These are phyloP conservation scores for Oriolus oriolus DNA, from an alignment of 2,113 vertebrate species.

Conservation along the genomic window DNA sequence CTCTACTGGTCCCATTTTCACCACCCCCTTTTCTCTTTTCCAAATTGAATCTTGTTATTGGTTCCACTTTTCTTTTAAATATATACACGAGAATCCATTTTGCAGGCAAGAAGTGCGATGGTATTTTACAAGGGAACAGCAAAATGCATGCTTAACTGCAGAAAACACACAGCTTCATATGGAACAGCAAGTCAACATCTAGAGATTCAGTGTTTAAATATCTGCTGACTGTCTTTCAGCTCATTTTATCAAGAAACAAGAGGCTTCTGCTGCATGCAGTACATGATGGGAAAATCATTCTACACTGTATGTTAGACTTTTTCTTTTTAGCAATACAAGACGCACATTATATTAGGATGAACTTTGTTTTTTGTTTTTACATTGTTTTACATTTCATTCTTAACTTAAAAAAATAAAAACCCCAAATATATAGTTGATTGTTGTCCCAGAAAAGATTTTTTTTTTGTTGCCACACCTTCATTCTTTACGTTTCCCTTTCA, in stretches of 20 bases:
- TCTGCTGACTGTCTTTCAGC: constrained; percentile 80
- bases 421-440: constrained; percentile 69
- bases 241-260: constrained; percentile 81
- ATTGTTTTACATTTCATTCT: constrained; percentile 77
- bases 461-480: constrained; percentile 13
- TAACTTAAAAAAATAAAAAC: constrained; percentile 74
- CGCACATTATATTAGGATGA: constrained; percentile 75
- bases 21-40: constrained; percentile 23
- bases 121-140: constrained; percentile 78
- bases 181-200: constrained; percentile 72
- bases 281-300: constrained; percentile 72
- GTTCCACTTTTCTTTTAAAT: constrained; percentile 65
- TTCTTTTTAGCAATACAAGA: constrained; percentile 75
- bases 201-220: constrained; percentile 67
- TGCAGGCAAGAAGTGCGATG: constrained; percentile 78
- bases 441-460: constrained; percentile 79
- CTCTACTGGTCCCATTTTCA: constrained; percentile 48
- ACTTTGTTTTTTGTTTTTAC: constrained; percentile 66
- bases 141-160: constrained; percentile 84
- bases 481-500: not conserved
- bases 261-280: constrained; percentile 84
- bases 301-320: constrained; percentile 66
- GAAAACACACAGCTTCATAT: constrained; percentile 75
- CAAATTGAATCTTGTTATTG: constrained; percentile 44
- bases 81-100: constrained; percentile 76